Evolutionary conservation across 2,888 invertebrate genomes (phyloP), one percentile per base, ranked within the genome.

Genomic region (Nebria salina): DNA sequence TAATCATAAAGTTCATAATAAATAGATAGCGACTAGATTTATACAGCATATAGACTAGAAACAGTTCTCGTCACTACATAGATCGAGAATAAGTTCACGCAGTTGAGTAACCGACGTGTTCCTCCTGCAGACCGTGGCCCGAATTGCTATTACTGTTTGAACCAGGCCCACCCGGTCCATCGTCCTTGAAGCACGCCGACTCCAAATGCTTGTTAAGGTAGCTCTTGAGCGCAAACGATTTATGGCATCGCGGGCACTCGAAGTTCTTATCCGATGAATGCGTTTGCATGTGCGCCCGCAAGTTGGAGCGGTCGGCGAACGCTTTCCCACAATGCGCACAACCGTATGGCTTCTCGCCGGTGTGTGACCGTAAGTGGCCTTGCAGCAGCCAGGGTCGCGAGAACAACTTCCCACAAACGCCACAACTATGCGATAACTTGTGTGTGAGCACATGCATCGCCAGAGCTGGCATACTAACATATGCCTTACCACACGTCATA

Each of bases 391-490:
- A 98, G n/a, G 98, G 97, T 42, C 98, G 92, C 13, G 97, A 97
- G 90, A 98, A 98, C 87, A 96, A 93, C 88, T 98, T 98, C 80
- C 96, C 97, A 89, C 98, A 98, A 42, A 97, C 94, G 75, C 94
- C 93, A 88, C 98, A 98, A 85, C 95, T 94, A 90, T 98, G 98
- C 41, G 94, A 94, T 86, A 98, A 92, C 87, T 97, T 97, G 90
- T 98, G 98, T 73, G 97, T 98, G 68, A 95, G 92, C 83, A 97
- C 94, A 88, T 96, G 97, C 95, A 96, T 98, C 70, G 98, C 97
- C 81, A 98, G 91, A 0, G 98, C 98, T 0, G 98, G 98, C 98
- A 98, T 98, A 84, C 96, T 96, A 74, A 98, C 98, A 90, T 98
- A 98, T 2, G 97, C 96, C 89, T 98, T 97, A 84, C 96, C 96